Conservation (phyloP, 2,888 invertebrate genomes). For the Steinernema scapterisci region DNA sequence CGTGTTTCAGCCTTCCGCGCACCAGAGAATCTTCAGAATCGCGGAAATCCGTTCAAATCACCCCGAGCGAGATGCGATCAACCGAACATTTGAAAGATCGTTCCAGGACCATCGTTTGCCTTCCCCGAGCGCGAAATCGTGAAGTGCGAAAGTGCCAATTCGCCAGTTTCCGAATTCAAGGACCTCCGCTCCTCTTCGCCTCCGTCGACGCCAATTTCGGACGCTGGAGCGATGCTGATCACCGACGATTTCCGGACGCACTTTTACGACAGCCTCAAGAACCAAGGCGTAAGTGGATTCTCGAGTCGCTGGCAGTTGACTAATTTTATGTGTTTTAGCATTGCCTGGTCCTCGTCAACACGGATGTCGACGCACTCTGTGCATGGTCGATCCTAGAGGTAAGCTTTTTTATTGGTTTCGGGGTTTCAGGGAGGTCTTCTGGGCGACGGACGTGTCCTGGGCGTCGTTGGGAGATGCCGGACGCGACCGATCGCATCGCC, state of each 20-base stretch:
- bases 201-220: neutral
- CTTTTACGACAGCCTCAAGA: constrained; percentile 6
- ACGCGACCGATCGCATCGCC: too few relatives aligned
- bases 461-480: too few relatives aligned
- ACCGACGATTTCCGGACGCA: neutral
- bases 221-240: constrained; percentile 4
- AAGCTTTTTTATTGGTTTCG: constrained; percentile 30
- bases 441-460: too few relatives aligned
- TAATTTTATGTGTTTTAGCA: constrained; percentile 49
- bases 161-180: too few relatives aligned
- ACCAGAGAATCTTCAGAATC: too few relatives aligned
- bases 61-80: too few relatives aligned
- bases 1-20: too few relatives aligned
- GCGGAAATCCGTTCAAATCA: too few relatives aligned
- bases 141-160: neutral
- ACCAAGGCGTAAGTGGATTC: constrained; percentile 4
- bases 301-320: neutral
- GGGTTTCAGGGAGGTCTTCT: too few relatives aligned
- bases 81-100: neutral
- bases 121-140: neutral
- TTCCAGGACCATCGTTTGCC: neutral
- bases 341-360: constrained; percentile 54
- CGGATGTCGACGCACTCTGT: constrained; percentile 64
- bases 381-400: constrained; percentile 58
- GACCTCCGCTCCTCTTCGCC: neutral